phyloP scores from a whole-genome alignment of 2,888 invertebrate genomes.

The Phorcus lineatus region DNA sequence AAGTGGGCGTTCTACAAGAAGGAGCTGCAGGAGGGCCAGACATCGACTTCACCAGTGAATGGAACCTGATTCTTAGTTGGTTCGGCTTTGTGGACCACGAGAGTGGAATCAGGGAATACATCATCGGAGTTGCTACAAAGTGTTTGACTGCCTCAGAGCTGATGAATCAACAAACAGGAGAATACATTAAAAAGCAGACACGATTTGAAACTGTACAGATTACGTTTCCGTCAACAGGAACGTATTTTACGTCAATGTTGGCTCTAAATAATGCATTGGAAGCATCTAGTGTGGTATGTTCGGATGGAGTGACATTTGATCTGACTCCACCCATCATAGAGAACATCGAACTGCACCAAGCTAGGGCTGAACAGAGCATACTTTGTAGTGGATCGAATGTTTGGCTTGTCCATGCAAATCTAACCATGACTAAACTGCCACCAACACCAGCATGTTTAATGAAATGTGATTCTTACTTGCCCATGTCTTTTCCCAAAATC shows the following conservation, averaged over 20 bases:
- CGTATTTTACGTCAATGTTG: constrained; percentile 43
- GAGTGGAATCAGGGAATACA: constrained; percentile 50
- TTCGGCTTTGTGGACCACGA: constrained; percentile 58
- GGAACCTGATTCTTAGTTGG: constrained; percentile 40
- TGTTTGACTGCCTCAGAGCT: constrained; percentile 32
- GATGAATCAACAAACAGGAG: not conserved
- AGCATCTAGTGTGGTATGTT: constrained; percentile 53
- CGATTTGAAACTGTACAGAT: not conserved
- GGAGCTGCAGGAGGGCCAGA: constrained; percentile 38
- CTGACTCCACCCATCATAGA: constrained; percentile 38
- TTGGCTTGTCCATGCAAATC: constrained; percentile 37
- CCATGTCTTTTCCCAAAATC: not conserved
- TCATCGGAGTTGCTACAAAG: constrained; percentile 34
- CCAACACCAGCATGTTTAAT: constrained; percentile 20
- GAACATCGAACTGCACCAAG: constrained; percentile 28
- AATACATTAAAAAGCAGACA: not conserved
- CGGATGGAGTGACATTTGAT: constrained; percentile 55
- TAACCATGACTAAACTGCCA: constrained; percentile 32
- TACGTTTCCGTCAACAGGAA: constrained; percentile 32
- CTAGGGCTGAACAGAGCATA: not conserved
- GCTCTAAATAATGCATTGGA: constrained; percentile 57
- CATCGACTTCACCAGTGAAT: constrained; percentile 49
- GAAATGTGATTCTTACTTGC: not conserved
- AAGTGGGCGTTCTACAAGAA: constrained; percentile 36
- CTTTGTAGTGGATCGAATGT: not conserved